Conservation (phyloP, 2,797 vertebrate genomes). For the Cottoperca gobio region DNA sequence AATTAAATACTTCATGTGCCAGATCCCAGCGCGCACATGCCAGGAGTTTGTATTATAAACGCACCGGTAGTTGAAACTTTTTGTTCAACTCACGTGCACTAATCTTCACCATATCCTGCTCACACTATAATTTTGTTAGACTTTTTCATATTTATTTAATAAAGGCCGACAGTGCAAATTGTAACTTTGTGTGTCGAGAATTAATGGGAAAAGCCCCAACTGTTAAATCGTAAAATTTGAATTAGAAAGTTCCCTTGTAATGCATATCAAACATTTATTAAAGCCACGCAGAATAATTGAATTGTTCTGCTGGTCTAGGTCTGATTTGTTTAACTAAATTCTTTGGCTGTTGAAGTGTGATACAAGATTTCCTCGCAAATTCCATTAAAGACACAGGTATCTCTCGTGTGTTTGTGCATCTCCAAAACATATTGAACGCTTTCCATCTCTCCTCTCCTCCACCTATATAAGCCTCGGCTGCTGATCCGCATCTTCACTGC, state of each 20-base stretch:
- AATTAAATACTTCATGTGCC: conserved; percentile 73
- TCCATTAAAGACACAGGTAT: conserved; percentile 93
- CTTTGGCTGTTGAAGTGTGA: conserved; percentile 93
- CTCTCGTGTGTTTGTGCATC: conserved; percentile 90
- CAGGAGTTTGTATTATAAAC: conserved; percentile 79
- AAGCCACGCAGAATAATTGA: conserved; percentile 95
- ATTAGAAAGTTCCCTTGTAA: conserved; percentile 91
- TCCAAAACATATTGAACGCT: conserved; percentile 88
- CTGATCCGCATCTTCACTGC: conserved; percentile 84
- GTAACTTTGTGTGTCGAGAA: conserved; percentile 89
- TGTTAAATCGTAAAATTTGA: conserved; percentile 96
- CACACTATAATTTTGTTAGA: conserved; percentile 61
- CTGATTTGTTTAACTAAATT: conserved; percentile 95
- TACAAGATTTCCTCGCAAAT: conserved; percentile 94
- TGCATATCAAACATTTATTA: conserved; percentile 95
- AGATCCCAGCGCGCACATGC: conserved; percentile 60
- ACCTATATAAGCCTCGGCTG: conserved; percentile 78
- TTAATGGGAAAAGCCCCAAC: conserved; percentile 93
- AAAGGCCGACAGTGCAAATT: conserved; percentile 78
- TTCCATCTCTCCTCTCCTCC: conserved; percentile 82
- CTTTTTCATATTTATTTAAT: conserved; percentile 82
- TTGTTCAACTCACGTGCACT: conserved; percentile 71
- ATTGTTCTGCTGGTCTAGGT: conserved; percentile 92
- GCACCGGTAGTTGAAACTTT: conserved; percentile 75
- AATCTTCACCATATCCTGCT: conserved; percentile 68